Evolutionary conservation across 2,113 vertebrate species (phyloP).

Genomic region (Dipodomys merriami): DNA sequence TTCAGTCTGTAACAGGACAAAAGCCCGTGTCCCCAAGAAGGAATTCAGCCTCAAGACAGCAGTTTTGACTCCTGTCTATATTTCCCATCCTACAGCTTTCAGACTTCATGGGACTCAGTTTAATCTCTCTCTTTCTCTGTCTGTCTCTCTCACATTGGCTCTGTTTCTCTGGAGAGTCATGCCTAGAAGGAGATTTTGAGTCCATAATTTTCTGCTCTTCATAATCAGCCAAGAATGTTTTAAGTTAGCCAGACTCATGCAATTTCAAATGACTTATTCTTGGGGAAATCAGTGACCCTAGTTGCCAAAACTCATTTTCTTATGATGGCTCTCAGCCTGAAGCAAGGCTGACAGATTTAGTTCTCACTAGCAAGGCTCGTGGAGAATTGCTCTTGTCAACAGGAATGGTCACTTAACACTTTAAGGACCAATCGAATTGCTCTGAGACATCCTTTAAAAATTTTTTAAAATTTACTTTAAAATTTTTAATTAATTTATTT

Average conservation of each 20-base stretch:
- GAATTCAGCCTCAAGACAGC: background rate
- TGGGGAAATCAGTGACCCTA: background rate
- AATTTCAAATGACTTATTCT: background rate
- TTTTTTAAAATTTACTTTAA: no score
- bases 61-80: background rate
- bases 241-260: background rate
- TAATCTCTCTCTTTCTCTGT: no score
- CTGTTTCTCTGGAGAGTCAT: background rate
- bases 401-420: background rate
- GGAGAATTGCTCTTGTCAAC: background rate
- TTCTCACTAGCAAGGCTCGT: background rate
- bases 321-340: background rate
- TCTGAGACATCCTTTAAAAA: background rate
- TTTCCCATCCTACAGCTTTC: no score
- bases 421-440: background rate
- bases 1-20: background rate
- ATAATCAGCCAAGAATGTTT: background rate
- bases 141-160: no score
- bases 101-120: no score
- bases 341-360: fast-evolving
- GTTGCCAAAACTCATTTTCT: background rate
- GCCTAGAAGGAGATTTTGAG: background rate
- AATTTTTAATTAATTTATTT: no score
- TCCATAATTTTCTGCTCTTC: no score
- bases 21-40: background rate